Evolutionary conservation across 2,113 vertebrate genomes (phyloP).

Genomic region (Cephalopterus ornatus): DNA sequence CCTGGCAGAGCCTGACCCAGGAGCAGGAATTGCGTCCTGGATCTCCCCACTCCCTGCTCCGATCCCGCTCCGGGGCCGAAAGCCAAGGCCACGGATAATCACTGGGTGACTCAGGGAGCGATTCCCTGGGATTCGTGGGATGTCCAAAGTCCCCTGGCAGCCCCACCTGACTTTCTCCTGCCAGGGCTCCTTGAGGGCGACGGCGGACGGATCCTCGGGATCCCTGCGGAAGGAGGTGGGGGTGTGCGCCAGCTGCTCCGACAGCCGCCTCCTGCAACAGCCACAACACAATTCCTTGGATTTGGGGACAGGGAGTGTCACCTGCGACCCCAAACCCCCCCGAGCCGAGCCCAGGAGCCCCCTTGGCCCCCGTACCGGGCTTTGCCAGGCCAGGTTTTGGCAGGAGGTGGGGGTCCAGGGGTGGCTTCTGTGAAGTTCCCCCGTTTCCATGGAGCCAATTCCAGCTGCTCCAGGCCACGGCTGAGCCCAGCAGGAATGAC

Average conservation of each 20-base stretch:
- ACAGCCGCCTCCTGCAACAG: slow-evolving; percentile 83
- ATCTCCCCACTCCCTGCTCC: not conserved
- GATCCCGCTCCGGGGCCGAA: too few species aligned
- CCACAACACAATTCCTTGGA: too few species aligned
- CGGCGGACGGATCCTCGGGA: slow-evolving; percentile 92
- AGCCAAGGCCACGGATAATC: accelerated
- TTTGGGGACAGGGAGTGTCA: too few species aligned
- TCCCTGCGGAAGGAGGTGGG: slow-evolving; percentile 90
- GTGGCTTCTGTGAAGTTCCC: too few species aligned
- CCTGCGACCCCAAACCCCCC: too few species aligned
- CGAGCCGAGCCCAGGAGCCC: too few species aligned
- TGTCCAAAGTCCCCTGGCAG: not conserved
- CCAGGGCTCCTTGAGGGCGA: slow-evolving; percentile 97
- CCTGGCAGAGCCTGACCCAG: not conserved
- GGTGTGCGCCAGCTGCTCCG: slow-evolving; percentile 91
- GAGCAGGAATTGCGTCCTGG: not conserved
- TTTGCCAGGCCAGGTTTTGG: too few species aligned
- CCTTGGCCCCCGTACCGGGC: too few species aligned
- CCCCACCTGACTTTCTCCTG: slow-evolving; percentile 93
- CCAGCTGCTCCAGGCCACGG: too few species aligned
- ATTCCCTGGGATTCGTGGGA: accelerated
- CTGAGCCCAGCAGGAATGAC: too few species aligned
- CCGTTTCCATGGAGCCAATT: too few species aligned
- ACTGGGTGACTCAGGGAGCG: accelerated
- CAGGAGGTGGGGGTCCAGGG: too few species aligned